Evolutionary conservation across 2,888 invertebrate genomes (phyloP), one percentile per base, ranked within the genome.

Genomic region (Hermodice carunculata): DNA sequence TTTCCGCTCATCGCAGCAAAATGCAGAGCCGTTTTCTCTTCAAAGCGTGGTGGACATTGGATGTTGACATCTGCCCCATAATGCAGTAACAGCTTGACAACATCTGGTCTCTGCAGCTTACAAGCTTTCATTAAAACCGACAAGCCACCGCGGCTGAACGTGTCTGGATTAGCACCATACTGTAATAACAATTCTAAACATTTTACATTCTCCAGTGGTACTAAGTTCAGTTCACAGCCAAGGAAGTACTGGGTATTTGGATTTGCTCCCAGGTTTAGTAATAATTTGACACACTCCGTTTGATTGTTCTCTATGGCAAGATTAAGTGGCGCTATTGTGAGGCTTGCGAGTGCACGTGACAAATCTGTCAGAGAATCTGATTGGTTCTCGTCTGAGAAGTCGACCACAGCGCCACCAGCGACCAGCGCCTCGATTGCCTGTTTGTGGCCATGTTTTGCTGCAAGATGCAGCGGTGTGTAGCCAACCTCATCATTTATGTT

Each of bases 71-170:
- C 91, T 0, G 95, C 96, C 0, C 94, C 94, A 81, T 91, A 90
- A 75, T 91, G 91, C 73, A 95, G 87, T 37, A 96, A 87, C 14
- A 94, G 52, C 42, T 77, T 63, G 1, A 76, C 80, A 14, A 81
- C 80, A 2, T 76, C 74, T 28, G 78, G 66, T 44, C 79, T 74
- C 51, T 79, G 74, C 44, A 73, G 85, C 80, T 85, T 92, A 19
- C 94, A 93, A 6, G 95, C 94, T 83, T 94, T 94, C 96, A 96
- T 96, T 26, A 96, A 87, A 0, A 95, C 94, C 0, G 95, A 95
- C 19, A 96, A 87, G 0, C 96, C 96, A 65, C 94, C 92, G 37
- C 96, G 88, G 81, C 95, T 95, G 60, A 93, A 88, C 28, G 93
- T 92, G 85, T 96, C 94, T 44, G 96, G 93, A 83, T 94, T 91